Percentiles rank a stretch among this genome's conserved stretches.
phyloP scores from a whole-genome alignment of 2,888 invertebrate genomes.

The Meganola albula region DNA sequence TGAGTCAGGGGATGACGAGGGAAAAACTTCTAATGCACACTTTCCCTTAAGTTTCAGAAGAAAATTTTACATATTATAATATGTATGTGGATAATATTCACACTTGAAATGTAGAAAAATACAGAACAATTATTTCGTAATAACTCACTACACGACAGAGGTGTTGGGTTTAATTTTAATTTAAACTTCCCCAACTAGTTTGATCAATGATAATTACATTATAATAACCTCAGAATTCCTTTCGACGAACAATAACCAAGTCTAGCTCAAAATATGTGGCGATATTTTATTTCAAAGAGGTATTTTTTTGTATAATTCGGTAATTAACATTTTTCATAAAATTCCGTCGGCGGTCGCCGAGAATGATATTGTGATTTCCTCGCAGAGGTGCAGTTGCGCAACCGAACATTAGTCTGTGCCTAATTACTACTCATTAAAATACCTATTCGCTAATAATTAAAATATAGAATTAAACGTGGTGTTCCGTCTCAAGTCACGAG shows the following conservation, averaged over 20 bases:
- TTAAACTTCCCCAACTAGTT: background rate
- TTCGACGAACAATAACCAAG: conserved; percentile 4
- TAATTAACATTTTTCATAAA: conserved; percentile 29
- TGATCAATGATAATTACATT: conserved; percentile 1
- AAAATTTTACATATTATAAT: background rate
- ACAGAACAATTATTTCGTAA: too few relatives aligned
- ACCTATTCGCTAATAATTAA: conserved; percentile 33
- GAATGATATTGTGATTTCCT: conserved; percentile 19
- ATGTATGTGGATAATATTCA: background rate
- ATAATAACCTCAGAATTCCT: conserved; percentile 17
- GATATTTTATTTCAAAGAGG: conserved; percentile 20
- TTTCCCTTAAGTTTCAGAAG: conserved; percentile 4
- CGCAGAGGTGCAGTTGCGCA: conserved; percentile 13
- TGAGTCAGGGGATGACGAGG: conserved; percentile 14
- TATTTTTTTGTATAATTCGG: conserved; percentile 18
- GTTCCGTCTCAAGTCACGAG: conserved; percentile 16
- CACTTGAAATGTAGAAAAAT: background rate
- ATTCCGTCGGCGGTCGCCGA: conserved; percentile 16
- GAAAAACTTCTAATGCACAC: conserved; percentile 8
- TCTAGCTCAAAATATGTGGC: conserved; percentile 16
- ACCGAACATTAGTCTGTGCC: conserved; percentile 24
- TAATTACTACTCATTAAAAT: conserved; percentile 42
- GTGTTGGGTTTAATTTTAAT: background rate
- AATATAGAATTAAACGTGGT: conserved; percentile 28
- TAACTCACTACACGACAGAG: too few relatives aligned